Conservation (phyloP, 1,140 invertebrate species). For the Calephelis nemesis region DNA sequence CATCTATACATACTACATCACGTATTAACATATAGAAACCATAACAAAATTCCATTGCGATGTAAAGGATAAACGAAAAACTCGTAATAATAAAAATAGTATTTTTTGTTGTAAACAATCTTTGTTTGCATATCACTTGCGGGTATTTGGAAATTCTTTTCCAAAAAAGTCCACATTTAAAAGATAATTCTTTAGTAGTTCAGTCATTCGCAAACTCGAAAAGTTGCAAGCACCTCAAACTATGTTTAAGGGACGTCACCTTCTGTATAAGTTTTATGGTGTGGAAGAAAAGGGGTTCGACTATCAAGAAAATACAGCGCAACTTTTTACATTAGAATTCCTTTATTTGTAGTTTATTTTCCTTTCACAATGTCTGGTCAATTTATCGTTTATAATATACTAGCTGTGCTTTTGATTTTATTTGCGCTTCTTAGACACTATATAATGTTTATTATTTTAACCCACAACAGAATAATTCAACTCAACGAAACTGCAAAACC, state of each 20-base stretch:
- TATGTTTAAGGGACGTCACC: constrained; percentile 60
- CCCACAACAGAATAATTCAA: no score
- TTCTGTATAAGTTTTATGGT: constrained; percentile 69
- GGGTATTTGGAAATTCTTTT: no score
- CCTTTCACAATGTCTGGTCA: constrained; percentile 4
- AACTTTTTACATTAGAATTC: constrained; percentile 60
- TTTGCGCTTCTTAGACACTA: no score
- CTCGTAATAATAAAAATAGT: no score
- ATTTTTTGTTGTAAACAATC: no score
- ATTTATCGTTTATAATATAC: neutral
- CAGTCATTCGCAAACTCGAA: constrained; percentile 41
- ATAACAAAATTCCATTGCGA: no score
- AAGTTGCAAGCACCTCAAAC: constrained; percentile 51
- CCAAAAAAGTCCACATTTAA: neutral
- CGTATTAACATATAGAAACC: no score
- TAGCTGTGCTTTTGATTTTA: no score
- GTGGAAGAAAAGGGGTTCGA: constrained; percentile 61
- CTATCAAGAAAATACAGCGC: constrained; percentile 61
- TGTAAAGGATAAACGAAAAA: no score
- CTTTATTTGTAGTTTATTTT: constrained; percentile 34
- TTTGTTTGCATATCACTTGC: neutral
- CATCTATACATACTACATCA: no score
- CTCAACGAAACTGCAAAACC: no score
- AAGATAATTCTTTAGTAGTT: constrained; percentile 13
- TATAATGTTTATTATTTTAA: no score